Evolutionary conservation across 2,888 invertebrate species (phyloP).

Genomic region (Drosophila engyochracea): DNA sequence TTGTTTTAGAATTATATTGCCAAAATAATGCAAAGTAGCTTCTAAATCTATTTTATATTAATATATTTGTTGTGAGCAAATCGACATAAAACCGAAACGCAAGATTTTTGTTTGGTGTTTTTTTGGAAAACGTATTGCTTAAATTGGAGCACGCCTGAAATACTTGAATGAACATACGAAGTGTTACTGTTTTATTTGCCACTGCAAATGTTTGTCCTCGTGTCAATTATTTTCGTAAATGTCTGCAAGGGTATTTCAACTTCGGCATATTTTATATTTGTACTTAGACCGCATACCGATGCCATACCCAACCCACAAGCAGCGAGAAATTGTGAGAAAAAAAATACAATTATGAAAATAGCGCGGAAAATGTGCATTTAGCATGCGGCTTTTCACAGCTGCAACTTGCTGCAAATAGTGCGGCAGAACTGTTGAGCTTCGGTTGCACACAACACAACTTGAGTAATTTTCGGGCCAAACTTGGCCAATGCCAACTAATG

Average conservation of each 20-base stretch:
- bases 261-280: slow-evolving; percentile 43
- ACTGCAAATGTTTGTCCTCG: not conserved
- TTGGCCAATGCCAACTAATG: slow-evolving; percentile 41
- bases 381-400: slow-evolving; percentile 40
- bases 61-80: too few species aligned
- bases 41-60: too few species aligned
- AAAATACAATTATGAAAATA: slow-evolving; percentile 73
- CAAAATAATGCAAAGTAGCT: not conserved
- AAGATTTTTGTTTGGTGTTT: too few species aligned
- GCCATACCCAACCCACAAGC: slow-evolving; percentile 4
- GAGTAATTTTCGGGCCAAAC: slow-evolving; percentile 10
- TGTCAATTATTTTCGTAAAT: not conserved
- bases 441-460: not conserved
- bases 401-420: slow-evolving; percentile 17
- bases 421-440: slow-evolving; percentile 42
- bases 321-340: slow-evolving; percentile 52
- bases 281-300: slow-evolving; percentile 12
- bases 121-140: not conserved
- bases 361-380: slow-evolving; percentile 46
- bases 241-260: slow-evolving; percentile 3
- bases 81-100: too few species aligned
- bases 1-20: not conserved
- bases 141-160: not conserved
- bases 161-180: not conserved
- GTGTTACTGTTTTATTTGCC: not conserved